phyloP scores from a whole-genome alignment of 2,888 invertebrate species.

The Amphipoea lucens region DNA sequence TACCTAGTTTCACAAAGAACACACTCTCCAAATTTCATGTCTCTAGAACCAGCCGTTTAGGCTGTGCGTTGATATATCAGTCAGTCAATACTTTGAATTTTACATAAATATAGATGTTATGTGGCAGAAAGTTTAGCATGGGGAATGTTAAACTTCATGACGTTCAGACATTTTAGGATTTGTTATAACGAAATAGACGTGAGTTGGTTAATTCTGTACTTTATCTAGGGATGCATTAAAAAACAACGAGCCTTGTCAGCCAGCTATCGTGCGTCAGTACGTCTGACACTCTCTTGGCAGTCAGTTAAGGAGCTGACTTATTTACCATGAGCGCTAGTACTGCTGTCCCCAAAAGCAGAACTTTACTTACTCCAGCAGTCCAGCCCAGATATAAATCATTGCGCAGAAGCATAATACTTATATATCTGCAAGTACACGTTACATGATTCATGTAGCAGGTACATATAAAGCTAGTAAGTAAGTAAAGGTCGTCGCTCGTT shows the following conservation, averaged over 20 bases:
- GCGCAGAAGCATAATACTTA: no score
- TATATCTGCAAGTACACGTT: background rate
- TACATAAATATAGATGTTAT: background rate
- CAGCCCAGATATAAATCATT: background rate
- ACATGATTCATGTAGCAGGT: background rate
- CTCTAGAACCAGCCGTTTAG: no score
- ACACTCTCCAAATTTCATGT: no score
- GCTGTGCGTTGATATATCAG: no score
- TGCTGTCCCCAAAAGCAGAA: background rate
- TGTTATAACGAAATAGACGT: background rate
- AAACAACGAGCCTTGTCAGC: background rate
- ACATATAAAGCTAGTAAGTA: slow-evolving; percentile 19
- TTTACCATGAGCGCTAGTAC: background rate
- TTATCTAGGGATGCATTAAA: background rate
- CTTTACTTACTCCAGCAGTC: background rate
- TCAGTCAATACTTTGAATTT: no score
- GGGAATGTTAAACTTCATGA: background rate
- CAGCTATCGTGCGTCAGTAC: background rate
- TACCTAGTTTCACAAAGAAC: no score
- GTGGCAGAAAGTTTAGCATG: background rate
- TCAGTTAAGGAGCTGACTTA: background rate
- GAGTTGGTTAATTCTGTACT: background rate
- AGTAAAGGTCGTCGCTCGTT: slow-evolving; percentile 55
- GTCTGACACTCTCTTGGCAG: no score
- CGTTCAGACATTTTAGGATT: background rate